These are phyloP conservation scores for Schizotus pectinicornis DNA, from an alignment of 2,888 invertebrate genomes.

Conservation along the genomic window DNA sequence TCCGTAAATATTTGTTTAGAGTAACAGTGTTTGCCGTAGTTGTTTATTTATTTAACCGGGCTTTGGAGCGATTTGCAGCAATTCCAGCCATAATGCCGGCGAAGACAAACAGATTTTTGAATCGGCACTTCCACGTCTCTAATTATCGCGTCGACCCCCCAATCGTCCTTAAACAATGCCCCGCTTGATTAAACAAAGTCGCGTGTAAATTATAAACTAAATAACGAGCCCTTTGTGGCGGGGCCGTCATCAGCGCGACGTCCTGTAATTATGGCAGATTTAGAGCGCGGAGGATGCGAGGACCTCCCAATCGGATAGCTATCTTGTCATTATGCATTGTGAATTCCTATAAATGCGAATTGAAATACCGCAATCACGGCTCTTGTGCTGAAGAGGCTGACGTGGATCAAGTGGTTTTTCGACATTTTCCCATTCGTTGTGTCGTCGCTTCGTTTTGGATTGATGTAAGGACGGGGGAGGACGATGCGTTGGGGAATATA, in stretches of 20 bases:
- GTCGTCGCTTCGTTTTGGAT: slow-evolving; percentile 37
- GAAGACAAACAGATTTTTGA: background rate
- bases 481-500: slow-evolving; percentile 48
- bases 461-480: slow-evolving; percentile 38
- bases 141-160: slow-evolving; percentile 23
- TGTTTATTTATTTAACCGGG: slow-evolving; percentile 8
- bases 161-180: slow-evolving; percentile 29
- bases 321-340: slow-evolving; percentile 57
- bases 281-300: slow-evolving; percentile 34
- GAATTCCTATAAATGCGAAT: slow-evolving; percentile 52
- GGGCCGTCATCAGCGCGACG: slow-evolving; percentile 36
- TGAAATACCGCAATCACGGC: slow-evolving; percentile 57
- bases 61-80: background rate
- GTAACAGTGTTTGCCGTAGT: background rate
- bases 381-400: slow-evolving; percentile 46
- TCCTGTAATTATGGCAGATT: slow-evolving; percentile 53
- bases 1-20: slow-evolving; percentile 12
- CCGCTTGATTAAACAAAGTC: slow-evolving; percentile 35
- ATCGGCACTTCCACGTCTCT: slow-evolving; percentile 5
- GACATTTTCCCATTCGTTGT: slow-evolving; percentile 38
- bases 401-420: slow-evolving; percentile 50
- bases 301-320: slow-evolving; percentile 52
- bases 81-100: background rate
- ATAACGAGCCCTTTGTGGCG: slow-evolving; percentile 45
- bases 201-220: slow-evolving; percentile 40